These are phyloP conservation scores for Saturnia pavonia DNA, from an alignment of 2,888 invertebrate genomes.

Conservation along the genomic window DNA sequence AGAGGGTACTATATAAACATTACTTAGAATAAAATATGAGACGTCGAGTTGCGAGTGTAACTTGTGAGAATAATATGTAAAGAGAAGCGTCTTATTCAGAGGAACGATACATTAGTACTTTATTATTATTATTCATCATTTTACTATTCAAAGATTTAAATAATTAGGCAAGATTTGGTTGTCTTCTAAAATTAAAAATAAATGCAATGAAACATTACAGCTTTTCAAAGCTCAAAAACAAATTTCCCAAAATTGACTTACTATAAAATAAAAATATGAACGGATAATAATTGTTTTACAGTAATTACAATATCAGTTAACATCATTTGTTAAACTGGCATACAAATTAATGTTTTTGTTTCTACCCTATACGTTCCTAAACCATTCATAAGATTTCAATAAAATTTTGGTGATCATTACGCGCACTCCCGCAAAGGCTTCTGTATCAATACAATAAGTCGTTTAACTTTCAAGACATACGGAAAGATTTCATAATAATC, in stretches of 20 bases:
- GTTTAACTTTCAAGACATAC: no score
- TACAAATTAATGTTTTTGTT: no score
- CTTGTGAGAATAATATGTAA: constrained; percentile 33
- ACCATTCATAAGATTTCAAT: no score
- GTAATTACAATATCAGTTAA: no score
- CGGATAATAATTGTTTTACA: no score
- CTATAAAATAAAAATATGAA: neutral
- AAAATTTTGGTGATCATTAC: no score
- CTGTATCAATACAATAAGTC: no score
- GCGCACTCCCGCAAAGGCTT: no score
- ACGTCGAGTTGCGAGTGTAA: constrained; percentile 14
- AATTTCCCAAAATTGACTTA: neutral
- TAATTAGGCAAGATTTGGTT: no score
- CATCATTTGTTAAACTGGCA: no score
- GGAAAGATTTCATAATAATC: no score
- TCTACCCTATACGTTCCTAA: no score
- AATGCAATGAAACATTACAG: neutral
- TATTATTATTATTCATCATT: neutral
- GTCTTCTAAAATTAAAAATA: neutral
- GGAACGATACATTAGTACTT: constrained; percentile 6
- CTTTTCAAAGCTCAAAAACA: neutral
- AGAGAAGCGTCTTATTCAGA: constrained; percentile 27
- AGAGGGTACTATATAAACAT: constrained; percentile 25
- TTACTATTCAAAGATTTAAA: neutral
- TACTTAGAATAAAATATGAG: constrained; percentile 29